Conservation (phyloP, 2,797 vertebrate species). For the Phalanger gymnotis region DNA sequence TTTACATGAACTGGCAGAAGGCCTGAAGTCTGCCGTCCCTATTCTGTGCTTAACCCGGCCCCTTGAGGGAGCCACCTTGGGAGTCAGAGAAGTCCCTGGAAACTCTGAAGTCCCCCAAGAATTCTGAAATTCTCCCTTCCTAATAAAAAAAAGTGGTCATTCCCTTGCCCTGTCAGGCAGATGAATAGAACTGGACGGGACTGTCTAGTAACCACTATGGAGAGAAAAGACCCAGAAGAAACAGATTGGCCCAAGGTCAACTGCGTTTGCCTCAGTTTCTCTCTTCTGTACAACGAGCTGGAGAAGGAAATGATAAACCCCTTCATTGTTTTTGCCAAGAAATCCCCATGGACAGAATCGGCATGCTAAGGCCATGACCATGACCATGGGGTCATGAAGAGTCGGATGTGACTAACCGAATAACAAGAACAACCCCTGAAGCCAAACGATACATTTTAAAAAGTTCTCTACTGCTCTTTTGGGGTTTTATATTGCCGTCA, state of each 20-base stretch:
- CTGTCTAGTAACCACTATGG: background rate
- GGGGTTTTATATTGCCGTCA: background rate
- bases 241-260: slow-evolving; percentile 30
- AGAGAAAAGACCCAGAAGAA: slow-evolving; percentile 18
- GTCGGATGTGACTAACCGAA: background rate
- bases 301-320: background rate
- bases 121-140: background rate
- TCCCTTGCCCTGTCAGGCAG: background rate
- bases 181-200: background rate
- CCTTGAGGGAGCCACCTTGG: background rate
- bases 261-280: background rate
- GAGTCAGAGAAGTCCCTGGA: slow-evolving; percentile 59
- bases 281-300: background rate
- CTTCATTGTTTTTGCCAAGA: background rate
- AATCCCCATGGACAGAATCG: background rate
- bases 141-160: background rate
- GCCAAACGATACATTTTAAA: background rate
- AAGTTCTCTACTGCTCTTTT: background rate
- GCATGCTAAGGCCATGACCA: background rate
- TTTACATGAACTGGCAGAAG: background rate
- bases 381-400: background rate
- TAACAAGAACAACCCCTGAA: background rate
- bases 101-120: slow-evolving; percentile 1
- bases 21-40: background rate
- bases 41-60: background rate